Percentiles rank a stretch among this genome's conserved stretches.
phyloP scores from a whole-genome alignment of 2,888 invertebrate genomes.

The Luffia ferchaultella region DNA sequence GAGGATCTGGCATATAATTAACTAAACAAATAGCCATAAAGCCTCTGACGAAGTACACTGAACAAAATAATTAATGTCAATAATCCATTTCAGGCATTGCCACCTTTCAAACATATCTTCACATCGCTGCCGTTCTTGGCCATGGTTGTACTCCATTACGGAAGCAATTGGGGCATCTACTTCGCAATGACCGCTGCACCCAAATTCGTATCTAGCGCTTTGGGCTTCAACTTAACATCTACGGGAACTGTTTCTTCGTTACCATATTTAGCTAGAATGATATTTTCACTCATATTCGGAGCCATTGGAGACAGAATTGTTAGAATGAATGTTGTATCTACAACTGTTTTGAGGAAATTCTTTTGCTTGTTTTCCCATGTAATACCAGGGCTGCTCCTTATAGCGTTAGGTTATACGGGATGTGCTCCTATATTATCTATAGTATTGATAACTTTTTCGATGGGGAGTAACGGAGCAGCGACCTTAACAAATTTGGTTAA shows the following conservation, averaged over 20 bases:
- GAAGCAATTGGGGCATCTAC: slow-evolving; percentile 79
- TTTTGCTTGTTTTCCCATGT: slow-evolving; percentile 72
- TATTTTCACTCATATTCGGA: slow-evolving; percentile 77
- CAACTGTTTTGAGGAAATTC: slow-evolving; percentile 68
- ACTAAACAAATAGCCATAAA: no score
- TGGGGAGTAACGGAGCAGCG: slow-evolving; percentile 73
- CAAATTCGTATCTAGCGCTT: slow-evolving; percentile 74
- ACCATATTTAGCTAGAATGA: slow-evolving; percentile 75
- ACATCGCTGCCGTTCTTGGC: slow-evolving; percentile 75
- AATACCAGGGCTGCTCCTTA: slow-evolving; percentile 57
- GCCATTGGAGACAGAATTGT: slow-evolving; percentile 72
- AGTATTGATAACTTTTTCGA: slow-evolving; percentile 70
- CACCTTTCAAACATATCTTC: slow-evolving; percentile 71
- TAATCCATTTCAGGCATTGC: slow-evolving; percentile 61
- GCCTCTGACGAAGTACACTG: no score
- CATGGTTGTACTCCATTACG: slow-evolving; percentile 73
- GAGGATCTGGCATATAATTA: no score
- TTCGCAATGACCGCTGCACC: slow-evolving; percentile 80
- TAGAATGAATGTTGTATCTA: slow-evolving; percentile 48
- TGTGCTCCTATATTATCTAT: slow-evolving; percentile 61
- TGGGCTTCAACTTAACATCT: slow-evolving; percentile 75
- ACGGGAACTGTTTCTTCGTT: slow-evolving; percentile 75
- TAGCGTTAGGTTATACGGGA: slow-evolving; percentile 61
- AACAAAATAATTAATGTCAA: no score
- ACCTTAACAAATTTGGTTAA: slow-evolving; percentile 70